These are phyloP conservation scores for Nemoura dubitans DNA, from an alignment of 2,888 invertebrate genomes.

Conservation along the genomic window DNA sequence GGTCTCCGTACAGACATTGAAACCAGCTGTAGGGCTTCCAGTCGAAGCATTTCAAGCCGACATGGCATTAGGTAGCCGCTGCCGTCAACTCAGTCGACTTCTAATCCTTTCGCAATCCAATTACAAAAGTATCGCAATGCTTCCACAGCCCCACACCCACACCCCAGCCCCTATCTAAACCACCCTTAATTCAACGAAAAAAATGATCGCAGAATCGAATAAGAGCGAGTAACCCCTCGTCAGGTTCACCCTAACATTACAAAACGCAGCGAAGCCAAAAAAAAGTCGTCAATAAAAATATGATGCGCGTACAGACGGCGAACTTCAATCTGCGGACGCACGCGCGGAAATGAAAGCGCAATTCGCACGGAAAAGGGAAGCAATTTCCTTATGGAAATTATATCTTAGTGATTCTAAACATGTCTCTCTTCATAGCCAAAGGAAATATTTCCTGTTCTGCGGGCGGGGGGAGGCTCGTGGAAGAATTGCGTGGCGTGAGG, in stretches of 20 bases:
- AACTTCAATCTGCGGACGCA: not conserved
- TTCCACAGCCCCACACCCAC: not conserved
- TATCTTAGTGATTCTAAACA: not conserved
- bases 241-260: not conserved
- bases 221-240: not conserved
- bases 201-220: not conserved
- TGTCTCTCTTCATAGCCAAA: not conserved
- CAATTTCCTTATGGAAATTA: constrained; percentile 3
- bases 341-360: not conserved
- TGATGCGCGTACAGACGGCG: not conserved
- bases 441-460: too few species aligned
- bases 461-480: too few species aligned
- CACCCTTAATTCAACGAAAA: not conserved
- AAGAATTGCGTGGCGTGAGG: too few species aligned
- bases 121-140: not conserved
- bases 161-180: not conserved
- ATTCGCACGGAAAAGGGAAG: not conserved
- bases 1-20: too few species aligned
- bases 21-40: too few species aligned
- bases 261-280: not conserved
- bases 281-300: not conserved
- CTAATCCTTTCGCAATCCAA: constrained; percentile 12
- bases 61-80: too few species aligned
- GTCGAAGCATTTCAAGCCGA: too few species aligned
- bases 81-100: not conserved